Base-by-base conservation (phyloP, 2,888 invertebrate genomes). In the Lampropteryx suffumata region DNA sequence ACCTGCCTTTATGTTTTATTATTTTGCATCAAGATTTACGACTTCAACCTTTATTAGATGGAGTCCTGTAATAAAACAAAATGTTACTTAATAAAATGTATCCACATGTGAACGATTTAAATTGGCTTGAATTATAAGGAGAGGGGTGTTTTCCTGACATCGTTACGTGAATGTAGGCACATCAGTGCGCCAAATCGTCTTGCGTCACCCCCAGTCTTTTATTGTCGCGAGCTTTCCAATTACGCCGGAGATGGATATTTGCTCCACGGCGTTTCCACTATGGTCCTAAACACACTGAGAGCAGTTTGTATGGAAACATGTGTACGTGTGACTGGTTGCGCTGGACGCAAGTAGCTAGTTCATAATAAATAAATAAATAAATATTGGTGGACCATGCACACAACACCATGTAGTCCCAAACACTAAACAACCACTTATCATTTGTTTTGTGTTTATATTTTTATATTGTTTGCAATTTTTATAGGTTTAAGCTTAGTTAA, bases 211-310 rank as follows among this genome's bases (percentile, higher is more conserved):
- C 67, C 71, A 67, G 71, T 64, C 71, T 75, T 77, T 79, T 79
- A 80, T 78, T 80, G 76, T 77, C 73, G 71, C 76, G 70, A 76
- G 76, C 74, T 79, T 82, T 80, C 76, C 81, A 83, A 82, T 83
- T 83, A 81, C 78, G 74, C 69, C 64, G 72, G 71, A 71, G 73
- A 78, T 71, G 76, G 73, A 73, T 76, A 78, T 79, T 74, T 71
- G 69, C 63, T 64, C 50, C 43, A 54, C 46, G 34, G 34, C 46
- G 36, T 48, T 40, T 51, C 40, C 30, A 11, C 26, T 29, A 3
- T 26, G 12, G 11, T 32, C 35, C 33, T 49, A 35, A 44, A 36
- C 48, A 47, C 47, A 52, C 47, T 32, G 27, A 39, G 49, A 39
- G 28, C 32, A 32, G 12, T 2, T 26, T 30, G 26, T 11, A 30